Conservation (phyloP, 2,113 vertebrate species). For the Fregata magnificens region DNA sequence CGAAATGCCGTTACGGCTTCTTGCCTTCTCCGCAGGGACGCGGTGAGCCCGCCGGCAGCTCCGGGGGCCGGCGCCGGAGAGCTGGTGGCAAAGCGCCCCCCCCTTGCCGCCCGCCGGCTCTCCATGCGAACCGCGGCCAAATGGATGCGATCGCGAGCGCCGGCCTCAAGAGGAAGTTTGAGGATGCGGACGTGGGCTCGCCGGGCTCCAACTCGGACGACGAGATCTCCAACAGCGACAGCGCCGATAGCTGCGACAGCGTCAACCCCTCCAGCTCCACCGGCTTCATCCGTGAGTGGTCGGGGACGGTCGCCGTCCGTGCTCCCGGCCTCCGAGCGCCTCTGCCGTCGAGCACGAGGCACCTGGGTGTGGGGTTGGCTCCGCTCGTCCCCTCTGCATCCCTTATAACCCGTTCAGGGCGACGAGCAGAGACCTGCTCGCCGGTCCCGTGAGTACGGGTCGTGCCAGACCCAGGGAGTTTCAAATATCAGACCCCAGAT, state of each 20-base stretch:
- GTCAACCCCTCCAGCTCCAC: slow-evolving; percentile 86
- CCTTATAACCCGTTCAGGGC: fast-evolving
- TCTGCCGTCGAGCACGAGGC: no score
- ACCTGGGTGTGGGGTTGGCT: neutral
- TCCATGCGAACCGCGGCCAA: slow-evolving; percentile 75
- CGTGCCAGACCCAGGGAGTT: fast-evolving
- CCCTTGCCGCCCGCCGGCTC: neutral
- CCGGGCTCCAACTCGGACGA: slow-evolving; percentile 90
- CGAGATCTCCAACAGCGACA: slow-evolving; percentile 95
- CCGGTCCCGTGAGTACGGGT: fast-evolving
- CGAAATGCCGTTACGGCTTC: fast-evolving
- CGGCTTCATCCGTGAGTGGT: slow-evolving; percentile 85
- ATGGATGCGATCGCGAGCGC: slow-evolving; percentile 80
- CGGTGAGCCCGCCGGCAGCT: neutral
- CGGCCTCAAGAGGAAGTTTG: slow-evolving; percentile 87
- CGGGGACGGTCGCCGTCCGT: fast-evolving
- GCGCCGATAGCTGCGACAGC: slow-evolving; percentile 97
- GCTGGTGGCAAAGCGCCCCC: neutral
- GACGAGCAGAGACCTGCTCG: neutral
- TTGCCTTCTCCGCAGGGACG: neutral
- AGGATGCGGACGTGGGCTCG: slow-evolving; percentile 89
- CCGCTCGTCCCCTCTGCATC: neutral
- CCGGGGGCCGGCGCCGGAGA: neutral
- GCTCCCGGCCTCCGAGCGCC: no score
- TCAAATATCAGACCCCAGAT: fast-evolving